Evolutionary conservation across 2,888 invertebrate species (phyloP).

Genomic region (Calameuta filiformis): DNA sequence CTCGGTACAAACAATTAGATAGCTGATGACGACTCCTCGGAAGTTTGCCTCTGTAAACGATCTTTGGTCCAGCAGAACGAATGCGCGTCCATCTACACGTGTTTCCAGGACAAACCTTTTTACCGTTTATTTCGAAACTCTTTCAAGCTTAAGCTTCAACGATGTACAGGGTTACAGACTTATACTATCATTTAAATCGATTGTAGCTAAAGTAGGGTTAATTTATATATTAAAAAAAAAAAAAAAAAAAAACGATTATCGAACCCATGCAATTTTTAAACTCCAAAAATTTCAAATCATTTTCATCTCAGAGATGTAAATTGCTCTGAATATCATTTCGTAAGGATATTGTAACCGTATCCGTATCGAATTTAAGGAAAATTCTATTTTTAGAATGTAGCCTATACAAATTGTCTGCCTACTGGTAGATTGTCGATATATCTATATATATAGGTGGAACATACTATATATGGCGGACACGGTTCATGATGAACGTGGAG

Average conservation of each 20-base stretch:
- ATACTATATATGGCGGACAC: background rate
- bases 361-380: background rate
- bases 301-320: background rate
- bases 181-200: background rate
- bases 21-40: constrained; percentile 26
- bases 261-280: background rate
- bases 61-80: background rate
- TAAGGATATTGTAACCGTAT: background rate
- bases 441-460: background rate
- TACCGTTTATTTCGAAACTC: background rate
- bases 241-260: background rate
- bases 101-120: background rate
- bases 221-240: background rate
- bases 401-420: background rate
- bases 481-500: background rate
- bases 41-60: constrained; percentile 15
- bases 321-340: background rate
- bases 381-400: background rate
- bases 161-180: background rate
- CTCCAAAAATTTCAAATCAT: background rate
- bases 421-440: background rate
- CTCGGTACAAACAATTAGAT: constrained; percentile 34
- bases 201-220: background rate
- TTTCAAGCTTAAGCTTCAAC: background rate
- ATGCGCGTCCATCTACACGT: background rate